These are phyloP conservation scores for Drosophila bunnanda DNA, from an alignment of 2,888 invertebrate species.

Conservation along the genomic window DNA sequence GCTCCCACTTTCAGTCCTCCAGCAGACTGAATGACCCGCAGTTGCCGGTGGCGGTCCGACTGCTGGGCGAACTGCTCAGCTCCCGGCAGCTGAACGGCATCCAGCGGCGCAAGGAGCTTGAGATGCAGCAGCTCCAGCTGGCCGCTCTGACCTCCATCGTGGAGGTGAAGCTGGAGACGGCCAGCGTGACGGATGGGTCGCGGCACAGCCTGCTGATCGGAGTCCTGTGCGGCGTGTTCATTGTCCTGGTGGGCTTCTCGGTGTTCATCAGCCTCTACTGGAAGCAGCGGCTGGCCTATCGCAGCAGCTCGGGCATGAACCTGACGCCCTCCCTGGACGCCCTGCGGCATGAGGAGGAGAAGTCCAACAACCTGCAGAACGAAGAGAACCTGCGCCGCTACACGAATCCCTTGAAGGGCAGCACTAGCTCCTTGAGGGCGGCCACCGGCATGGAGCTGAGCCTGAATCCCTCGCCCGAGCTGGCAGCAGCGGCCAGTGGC, in stretches of 20 bases:
- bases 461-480: constrained; percentile 83
- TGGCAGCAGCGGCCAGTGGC: constrained; percentile 84
- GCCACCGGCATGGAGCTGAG: constrained; percentile 86
- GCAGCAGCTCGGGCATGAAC: constrained; percentile 86
- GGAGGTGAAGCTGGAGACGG: constrained; percentile 91
- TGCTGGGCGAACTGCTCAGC: constrained; percentile 88
- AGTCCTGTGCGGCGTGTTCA: constrained; percentile 84
- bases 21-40: constrained; percentile 84
- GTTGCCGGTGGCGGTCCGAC: constrained; percentile 86
- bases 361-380: constrained; percentile 95
- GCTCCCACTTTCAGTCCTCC: constrained; percentile 84
- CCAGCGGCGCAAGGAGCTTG: constrained; percentile 82
- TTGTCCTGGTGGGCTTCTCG: constrained; percentile 84
- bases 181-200: constrained; percentile 85
- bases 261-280: constrained; percentile 86
- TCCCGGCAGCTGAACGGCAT: constrained; percentile 85
- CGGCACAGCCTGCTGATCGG: constrained; percentile 85
- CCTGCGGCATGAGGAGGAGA: constrained; percentile 92
- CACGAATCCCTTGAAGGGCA: constrained; percentile 91
- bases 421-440: constrained; percentile 86
- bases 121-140: constrained; percentile 86
- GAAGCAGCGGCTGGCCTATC: constrained; percentile 86
- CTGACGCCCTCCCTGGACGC: constrained; percentile 86
- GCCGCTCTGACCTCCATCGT: constrained; percentile 89
- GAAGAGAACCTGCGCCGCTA: constrained; percentile 94